Evolutionary conservation across 2,888 invertebrate genomes (phyloP), one percentile per base, ranked within the genome.

Genomic region (Dimorphilus gyrociliatus): DNA sequence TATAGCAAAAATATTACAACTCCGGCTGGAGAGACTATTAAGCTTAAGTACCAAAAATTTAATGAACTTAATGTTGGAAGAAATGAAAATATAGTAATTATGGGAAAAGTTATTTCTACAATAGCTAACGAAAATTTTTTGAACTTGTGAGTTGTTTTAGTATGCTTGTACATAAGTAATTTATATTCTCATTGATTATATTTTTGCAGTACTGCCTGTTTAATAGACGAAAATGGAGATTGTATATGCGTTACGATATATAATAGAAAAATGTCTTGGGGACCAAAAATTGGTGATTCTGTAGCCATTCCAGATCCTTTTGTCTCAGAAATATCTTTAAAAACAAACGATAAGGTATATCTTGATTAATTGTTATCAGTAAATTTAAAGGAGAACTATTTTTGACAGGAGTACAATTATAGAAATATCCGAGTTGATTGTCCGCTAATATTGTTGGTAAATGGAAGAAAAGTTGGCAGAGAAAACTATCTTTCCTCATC

Each of bases 271-370:
- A 72, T 74, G 50, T 79, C 79, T 0, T 74, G 74, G 53, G 82
- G 82, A 24, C 75, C 78, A 30, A 78, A 79, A 38, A 78, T 84
- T 35, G 82, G 82, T 2, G 81, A 85, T 65, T 72, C 75, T 17
- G 75, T 85, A 10, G 76, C 78, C 6, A 72, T 84, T 42, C 78
- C 81, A 1, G 79, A 79, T 52, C 82, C 82, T 0, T 69, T 61
- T 44, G 55, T 78, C 23, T 67, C 70, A 21, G 57, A 66, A 31
- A 72, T 14, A 26, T 16, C 21, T 18, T 32, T 18, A 32, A 16
- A n/a, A 19, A 19, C 26, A n/a, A 12, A n/a, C n/a, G 15, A 33
- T 23, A n/a, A 30, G 30, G 25, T 33, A 8, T 3, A 27, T 12
- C 7, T 29, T 12, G 13, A 12, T 10, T 2, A 24, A 5, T 29